Evolutionary conservation across 2,888 invertebrate species (phyloP).

Genomic region (Metallyticus violacea): DNA sequence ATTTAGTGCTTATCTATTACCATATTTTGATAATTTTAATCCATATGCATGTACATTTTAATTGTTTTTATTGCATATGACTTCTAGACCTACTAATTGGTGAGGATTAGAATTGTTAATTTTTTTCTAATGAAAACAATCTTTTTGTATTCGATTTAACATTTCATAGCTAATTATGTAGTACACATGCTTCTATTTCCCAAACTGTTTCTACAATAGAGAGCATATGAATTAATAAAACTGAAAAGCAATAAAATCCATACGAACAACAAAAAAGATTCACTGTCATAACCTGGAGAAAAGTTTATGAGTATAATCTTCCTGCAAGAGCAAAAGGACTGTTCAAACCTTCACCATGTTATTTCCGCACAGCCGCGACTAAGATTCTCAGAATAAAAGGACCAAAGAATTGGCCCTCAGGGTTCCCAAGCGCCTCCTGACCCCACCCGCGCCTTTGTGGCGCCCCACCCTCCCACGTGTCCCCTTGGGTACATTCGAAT

Average conservation of each 20-base stretch:
- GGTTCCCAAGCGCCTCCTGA: neutral
- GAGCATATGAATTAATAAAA: neutral
- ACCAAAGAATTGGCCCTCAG: neutral
- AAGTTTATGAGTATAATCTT: neutral
- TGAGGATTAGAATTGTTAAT: too few relatives aligned
- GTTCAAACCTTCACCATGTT: neutral
- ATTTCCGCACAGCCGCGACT: neutral
- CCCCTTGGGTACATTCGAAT: slow-evolving; percentile 4
- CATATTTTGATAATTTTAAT: too few relatives aligned
- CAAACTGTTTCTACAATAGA: neutral
- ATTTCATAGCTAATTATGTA: too few relatives aligned
- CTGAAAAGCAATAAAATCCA: neutral
- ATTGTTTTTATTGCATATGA: too few relatives aligned
- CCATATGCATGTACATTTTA: too few relatives aligned
- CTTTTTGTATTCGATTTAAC: too few relatives aligned
- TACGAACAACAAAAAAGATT: neutral
- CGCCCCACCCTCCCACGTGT: slow-evolving; percentile 8
- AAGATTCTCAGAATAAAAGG: neutral
- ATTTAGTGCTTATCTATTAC: too few relatives aligned
- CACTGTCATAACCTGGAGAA: neutral
- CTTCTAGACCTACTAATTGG: too few relatives aligned
- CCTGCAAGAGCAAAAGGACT: neutral
- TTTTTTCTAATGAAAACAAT: too few relatives aligned
- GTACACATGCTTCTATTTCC: too few relatives aligned
- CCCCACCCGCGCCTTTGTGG: neutral